Conservation (phyloP, 2,888 invertebrate genomes). For the Microplitis manilae region DNA sequence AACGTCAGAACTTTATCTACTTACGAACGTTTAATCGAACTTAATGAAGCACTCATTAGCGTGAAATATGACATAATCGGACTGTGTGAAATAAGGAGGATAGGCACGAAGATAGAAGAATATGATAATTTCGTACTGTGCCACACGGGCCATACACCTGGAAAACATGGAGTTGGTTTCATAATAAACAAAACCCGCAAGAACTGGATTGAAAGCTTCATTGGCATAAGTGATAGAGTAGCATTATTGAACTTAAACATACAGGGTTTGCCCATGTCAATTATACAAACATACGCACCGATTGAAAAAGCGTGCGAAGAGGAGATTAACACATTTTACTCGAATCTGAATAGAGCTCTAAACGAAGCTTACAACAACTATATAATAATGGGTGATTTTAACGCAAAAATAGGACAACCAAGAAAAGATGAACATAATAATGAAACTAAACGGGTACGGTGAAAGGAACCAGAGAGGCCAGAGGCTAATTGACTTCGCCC, state of each 20-base stretch:
- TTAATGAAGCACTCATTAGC: not conserved
- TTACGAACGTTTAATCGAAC: not conserved
- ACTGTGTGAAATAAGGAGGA: not conserved
- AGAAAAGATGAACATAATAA: too few relatives aligned
- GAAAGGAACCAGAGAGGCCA: not conserved
- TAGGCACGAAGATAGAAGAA: not conserved
- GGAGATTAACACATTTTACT: not conserved
- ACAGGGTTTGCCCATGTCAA: not conserved
- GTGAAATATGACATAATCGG: not conserved
- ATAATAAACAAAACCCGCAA: not conserved
- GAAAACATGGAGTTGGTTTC: not conserved
- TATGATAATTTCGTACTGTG: not conserved
- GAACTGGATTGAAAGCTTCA: not conserved
- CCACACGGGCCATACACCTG: not conserved
- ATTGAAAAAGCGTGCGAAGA: not conserved
- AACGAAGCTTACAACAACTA: not conserved
- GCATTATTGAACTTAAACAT: not conserved
- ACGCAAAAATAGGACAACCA: too few relatives aligned
- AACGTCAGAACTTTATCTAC: too few relatives aligned
- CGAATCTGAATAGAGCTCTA: not conserved
- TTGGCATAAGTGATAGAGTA: not conserved
- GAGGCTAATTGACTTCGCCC: not conserved
- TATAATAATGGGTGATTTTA: not conserved
- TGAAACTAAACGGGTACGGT: too few relatives aligned
- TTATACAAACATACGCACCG: not conserved